Percentiles rank a stretch among this genome's conserved stretches.
phyloP scores from a whole-genome alignment of 2,113 vertebrate species.

The Catharus bicknelli region DNA sequence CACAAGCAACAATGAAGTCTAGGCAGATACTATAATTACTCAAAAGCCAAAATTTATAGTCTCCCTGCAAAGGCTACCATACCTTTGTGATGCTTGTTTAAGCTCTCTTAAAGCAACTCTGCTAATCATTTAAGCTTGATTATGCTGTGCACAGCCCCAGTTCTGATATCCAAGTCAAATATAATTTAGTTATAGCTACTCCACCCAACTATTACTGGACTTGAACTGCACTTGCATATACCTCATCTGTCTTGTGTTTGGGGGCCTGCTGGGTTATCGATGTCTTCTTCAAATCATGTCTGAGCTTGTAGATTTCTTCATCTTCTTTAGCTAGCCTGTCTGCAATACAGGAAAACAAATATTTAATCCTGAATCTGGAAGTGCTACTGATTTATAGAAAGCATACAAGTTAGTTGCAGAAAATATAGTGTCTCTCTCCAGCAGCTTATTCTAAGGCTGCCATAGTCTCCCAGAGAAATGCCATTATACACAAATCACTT shows the following conservation, averaged over 20 bases:
- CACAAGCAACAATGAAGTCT: not conserved
- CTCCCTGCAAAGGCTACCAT: not conserved
- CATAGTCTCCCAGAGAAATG: not conserved
- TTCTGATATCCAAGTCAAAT: slow-evolving; percentile 25
- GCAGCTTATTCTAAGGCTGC: not conserved
- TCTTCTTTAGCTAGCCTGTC: slow-evolving; percentile 92
- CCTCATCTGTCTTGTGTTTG: slow-evolving; percentile 85
- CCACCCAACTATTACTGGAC: slow-evolving; percentile 1
- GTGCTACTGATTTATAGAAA: not conserved
- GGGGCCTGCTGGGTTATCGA: slow-evolving; percentile 87
- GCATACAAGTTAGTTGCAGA: not conserved
- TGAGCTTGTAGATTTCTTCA: slow-evolving; percentile 95
- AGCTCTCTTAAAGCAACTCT: slow-evolving; percentile 31
- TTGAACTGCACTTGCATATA: slow-evolving; percentile 50
- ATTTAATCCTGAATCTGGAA: not conserved
- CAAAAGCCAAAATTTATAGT: slow-evolving; percentile 35
- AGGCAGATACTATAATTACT: slow-evolving; percentile 27
- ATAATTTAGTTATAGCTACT: slow-evolving; percentile 29
- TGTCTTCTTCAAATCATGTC: slow-evolving; percentile 89
- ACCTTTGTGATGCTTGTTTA: slow-evolving; percentile 3
- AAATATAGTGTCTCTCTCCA: not conserved
- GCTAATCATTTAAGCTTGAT: slow-evolving; percentile 48
- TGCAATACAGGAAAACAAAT: slow-evolving; percentile 41
- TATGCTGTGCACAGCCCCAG: not conserved
- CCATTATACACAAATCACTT: not conserved